A percentile compares a stretch with the other conserved stretches of the same genome.
Conservation (phyloP, 1,140 invertebrate genomes). For the Drosophila ohnishii region DNA sequence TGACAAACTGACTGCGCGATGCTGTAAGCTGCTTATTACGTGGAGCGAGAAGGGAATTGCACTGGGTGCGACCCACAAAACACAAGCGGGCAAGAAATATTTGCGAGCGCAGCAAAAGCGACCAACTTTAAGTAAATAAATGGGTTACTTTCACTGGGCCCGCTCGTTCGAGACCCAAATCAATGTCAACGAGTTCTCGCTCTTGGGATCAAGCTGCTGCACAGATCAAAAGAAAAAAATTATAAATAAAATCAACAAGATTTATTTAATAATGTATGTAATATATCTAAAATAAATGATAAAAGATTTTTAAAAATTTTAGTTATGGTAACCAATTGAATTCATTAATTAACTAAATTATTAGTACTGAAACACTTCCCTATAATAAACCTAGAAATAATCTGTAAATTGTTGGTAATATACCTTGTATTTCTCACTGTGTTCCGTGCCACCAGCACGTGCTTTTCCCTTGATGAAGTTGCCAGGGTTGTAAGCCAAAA, state of each 20-base stretch:
- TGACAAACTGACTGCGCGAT: slow-evolving; percentile 75
- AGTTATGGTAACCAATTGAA: neutral
- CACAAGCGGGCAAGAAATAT: slow-evolving; percentile 30
- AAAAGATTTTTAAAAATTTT: neutral
- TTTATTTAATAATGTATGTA: neutral
- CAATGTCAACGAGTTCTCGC: slow-evolving; percentile 64
- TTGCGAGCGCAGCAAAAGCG: slow-evolving; percentile 45
- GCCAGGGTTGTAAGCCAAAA: slow-evolving; percentile 29
- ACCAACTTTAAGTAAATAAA: slow-evolving; percentile 73
- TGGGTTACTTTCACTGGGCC: slow-evolving; percentile 68
- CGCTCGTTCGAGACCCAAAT: slow-evolving; percentile 61
- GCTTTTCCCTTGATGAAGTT: slow-evolving; percentile 65
- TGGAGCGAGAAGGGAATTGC: slow-evolving; percentile 29
- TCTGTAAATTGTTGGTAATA: neutral
- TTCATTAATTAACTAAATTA: neutral
- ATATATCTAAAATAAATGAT: neutral
- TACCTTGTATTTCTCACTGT: neutral
- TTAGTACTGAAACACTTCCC: too few species aligned
- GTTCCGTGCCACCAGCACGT: slow-evolving; percentile 41
- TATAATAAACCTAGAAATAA: neutral
- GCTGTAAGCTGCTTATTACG: slow-evolving; percentile 78
- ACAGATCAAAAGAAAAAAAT: neutral
- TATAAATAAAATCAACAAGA: neutral
- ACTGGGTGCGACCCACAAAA: slow-evolving; percentile 47
- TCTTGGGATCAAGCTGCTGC: slow-evolving; percentile 13